phyloP scores from a whole-genome alignment of 2,797 vertebrate species.

The Chelmon rostratus region DNA sequence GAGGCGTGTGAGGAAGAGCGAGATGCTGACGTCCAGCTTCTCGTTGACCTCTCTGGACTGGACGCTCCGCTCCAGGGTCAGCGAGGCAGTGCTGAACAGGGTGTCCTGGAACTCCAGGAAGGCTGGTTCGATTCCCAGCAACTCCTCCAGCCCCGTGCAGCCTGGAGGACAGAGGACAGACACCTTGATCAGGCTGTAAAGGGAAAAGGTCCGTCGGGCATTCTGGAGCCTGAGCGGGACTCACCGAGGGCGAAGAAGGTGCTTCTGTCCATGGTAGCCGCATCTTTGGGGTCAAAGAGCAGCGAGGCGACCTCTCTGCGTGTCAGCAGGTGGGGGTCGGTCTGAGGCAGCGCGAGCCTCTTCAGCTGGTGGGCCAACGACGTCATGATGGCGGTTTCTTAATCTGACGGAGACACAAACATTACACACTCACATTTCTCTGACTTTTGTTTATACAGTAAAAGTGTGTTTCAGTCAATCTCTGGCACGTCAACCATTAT shows the following conservation, averaged over 20 bases:
- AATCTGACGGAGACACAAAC: constrained; percentile 27
- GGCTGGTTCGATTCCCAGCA: constrained; percentile 91
- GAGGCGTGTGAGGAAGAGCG: constrained; percentile 91
- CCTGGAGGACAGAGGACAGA: constrained; percentile 77
- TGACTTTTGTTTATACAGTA: neutral
- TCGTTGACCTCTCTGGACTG: constrained; percentile 93
- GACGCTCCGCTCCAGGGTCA: constrained; percentile 92
- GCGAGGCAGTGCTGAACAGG: constrained; percentile 90
- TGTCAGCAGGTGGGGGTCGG: constrained; percentile 85
- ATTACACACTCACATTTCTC: neutral
- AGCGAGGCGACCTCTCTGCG: constrained; percentile 88
- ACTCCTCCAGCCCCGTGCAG: constrained; percentile 95
- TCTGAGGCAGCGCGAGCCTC: constrained; percentile 93
- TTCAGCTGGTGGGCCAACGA: constrained; percentile 95
- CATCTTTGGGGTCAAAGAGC: constrained; percentile 92
- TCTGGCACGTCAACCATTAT: too few species aligned
- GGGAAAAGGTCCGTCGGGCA: neutral
- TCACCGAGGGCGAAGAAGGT: constrained; percentile 95
- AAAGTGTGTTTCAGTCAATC: neutral
- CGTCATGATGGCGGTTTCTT: constrained; percentile 85
- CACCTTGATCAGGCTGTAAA: accelerated
- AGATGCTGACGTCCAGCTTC: constrained; percentile 90
- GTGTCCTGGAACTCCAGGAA: constrained; percentile 91
- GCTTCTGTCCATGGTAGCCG: constrained; percentile 90
- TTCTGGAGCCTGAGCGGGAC: neutral